These are phyloP conservation scores for Girardia tigrina DNA, from an alignment of 2,888 invertebrate species.

Conservation along the genomic window DNA sequence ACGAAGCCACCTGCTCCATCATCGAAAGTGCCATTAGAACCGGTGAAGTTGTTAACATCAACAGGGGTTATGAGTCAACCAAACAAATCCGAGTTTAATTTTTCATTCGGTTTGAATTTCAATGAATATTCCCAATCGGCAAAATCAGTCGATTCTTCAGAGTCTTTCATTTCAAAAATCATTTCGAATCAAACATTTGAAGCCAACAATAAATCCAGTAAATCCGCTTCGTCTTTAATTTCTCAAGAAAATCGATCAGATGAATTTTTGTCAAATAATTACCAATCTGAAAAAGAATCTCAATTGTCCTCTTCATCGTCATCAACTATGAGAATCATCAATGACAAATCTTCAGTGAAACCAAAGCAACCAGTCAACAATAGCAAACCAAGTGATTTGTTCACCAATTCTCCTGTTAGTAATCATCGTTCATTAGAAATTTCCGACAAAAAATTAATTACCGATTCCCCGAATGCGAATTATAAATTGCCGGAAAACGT, in stretches of 20 bases:
- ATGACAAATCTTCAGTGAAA: not conserved
- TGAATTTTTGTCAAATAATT: not conserved
- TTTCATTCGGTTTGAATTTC: slow-evolving; percentile 6
- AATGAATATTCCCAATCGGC: slow-evolving; percentile 15
- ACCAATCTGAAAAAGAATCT: not conserved
- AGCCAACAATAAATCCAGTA: not conserved
- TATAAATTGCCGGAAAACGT: not conserved
- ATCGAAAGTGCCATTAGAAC: slow-evolving; percentile 23
- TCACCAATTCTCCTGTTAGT: not conserved
- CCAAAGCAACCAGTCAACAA: not conserved
- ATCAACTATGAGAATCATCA: not conserved
- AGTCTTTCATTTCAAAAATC: slow-evolving; percentile 23
- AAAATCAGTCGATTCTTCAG: slow-evolving; percentile 6
- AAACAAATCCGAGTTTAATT: not conserved
- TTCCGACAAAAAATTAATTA: not conserved
- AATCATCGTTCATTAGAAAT: not conserved
- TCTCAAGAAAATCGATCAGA: not conserved
- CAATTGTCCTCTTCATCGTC: not conserved
- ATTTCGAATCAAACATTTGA: slow-evolving; percentile 4
- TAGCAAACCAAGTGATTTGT: not conserved
- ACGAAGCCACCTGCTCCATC: not conserved
- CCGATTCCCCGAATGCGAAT: not conserved
- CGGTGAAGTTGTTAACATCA: not conserved
- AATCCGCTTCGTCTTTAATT: not conserved
- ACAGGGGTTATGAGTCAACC: not conserved